Base-by-base conservation (phyloP, 2,797 vertebrate species). In the Xenopus petersii region DNA sequence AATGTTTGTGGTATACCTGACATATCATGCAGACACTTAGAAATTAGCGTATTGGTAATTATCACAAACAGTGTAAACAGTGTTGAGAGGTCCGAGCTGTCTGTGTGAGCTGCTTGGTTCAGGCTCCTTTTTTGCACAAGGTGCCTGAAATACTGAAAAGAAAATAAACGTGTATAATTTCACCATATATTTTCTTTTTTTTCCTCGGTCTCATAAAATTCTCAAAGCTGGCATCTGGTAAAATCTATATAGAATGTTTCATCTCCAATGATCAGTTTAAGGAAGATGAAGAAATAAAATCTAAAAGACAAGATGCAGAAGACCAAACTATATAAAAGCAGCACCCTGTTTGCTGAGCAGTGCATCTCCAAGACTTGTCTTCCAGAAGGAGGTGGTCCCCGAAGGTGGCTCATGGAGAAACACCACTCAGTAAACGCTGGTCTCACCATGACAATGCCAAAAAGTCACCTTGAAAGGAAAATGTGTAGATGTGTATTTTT, bases 1-100 rank as follows among this genome's bases (percentile, higher is more conserved):
- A 5, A 15, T 51, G 3, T 51, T 12, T 2, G 10, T 2, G 3
- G 15, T 1, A 12, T 51, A 51, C 49, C 15, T 12, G 49, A 51
- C 3, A 2, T 51, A 51, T 12, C 54, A 56, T 16, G 62, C 67
- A 59, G 42, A 49, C 76, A 69, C 70, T 65, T 74, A 90, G 90
- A 93, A 89, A 91, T 81, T 85, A 86, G 84, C 84, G 85, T 87
- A 87, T 79, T 85, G 7, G 88, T 87, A 85, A 89, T 88, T 85
- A 64, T 56, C 88, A 87, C 88, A 90, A 87, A 91, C 95, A 93
- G 94, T 95, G 95, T 97, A 97, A 98, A 96, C 95, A 95, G 65
- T 73, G 70, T 61, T 33, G 4, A 95, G 96, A 98, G 95, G 95
- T 98, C 97, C 88, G 87, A 87, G 88, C 85, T 88, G 89, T 88